Evolutionary conservation across 1,140 invertebrate species (phyloP), one percentile per base, ranked within the genome.

Genomic region (Trichonephila clavipes): DNA sequence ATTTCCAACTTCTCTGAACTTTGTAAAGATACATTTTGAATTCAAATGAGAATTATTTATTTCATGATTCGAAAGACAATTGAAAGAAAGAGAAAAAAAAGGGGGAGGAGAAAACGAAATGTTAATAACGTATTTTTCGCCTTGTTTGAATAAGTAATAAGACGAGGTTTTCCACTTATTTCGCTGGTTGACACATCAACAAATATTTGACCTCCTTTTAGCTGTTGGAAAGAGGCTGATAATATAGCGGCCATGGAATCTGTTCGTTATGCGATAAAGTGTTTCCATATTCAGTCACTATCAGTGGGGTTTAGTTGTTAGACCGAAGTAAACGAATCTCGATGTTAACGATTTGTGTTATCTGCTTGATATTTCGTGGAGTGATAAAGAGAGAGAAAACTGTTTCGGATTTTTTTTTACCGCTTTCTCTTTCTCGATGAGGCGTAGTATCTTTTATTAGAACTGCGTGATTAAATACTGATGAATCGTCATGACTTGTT

Each of bases 281-380:
- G 24, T 28, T 34, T 77, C 24, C 24, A 24, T 24, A 66, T 66
- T 66, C 64, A 10, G 64, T 7, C 12, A 66, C 16, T 77, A 77
- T 77, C 69, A 34, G 66, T 12, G 69, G 69, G 4, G 34, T 40
- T 77, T 40, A 24, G 69, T 77, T 28, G 66, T 72, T 72, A 72
- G 24, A 28, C 24, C 34, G 4, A 72, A 72, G 66, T 72, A 72
- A 72, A 72, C 24, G 24, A 28, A 72, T 12, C 24, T 28, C 28
- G 69, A n/a, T 77, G 69, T 77, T 77, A 77, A 34, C 69, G 69
- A 77, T 77, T n/a, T 77, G 24, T 77, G 69, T 77, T 77, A 77
- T 77, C 69, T 16, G 16, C 18, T 21, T 64, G 62, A 6, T 64
- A 64, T 64, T 64, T 64, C 62, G 21, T 19, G 62, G 62, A 64